A percentile compares a stretch with the other conserved stretches of the same genome.
phyloP scores from a whole-genome alignment of 2,888 invertebrate genomes.

The Nasonovia ribisnigri region DNA sequence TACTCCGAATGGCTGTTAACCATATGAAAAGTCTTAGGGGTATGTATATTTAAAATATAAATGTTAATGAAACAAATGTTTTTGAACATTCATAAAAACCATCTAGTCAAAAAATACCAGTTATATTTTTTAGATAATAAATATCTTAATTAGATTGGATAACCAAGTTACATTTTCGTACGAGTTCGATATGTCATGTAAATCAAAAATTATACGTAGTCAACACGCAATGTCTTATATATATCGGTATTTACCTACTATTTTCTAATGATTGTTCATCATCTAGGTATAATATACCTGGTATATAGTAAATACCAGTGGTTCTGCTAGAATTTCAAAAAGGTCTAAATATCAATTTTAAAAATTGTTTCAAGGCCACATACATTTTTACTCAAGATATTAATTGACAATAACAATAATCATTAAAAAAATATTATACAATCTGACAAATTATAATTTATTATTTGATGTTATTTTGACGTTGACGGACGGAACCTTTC shows the following conservation, averaged over 20 bases:
- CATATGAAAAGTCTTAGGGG: slow-evolving; percentile 99
- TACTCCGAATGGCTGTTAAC: slow-evolving; percentile 98
- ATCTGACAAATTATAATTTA: not conserved
- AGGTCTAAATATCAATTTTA: not conserved
- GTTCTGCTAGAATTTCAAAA: not conserved
- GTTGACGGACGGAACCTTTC: not conserved
- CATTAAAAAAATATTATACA: no score
- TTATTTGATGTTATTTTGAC: not conserved
- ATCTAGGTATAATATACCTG: no score
- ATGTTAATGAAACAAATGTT: not conserved
- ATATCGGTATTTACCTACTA: no score
- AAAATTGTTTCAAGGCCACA: not conserved
- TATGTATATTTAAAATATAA: slow-evolving; percentile 71
- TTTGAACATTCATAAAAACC: not conserved
- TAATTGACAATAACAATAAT: not conserved
- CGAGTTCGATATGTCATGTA: not conserved
- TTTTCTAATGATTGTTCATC: no score
- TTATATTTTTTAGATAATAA: not conserved
- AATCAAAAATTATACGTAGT: not conserved
- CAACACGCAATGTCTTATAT: no score
- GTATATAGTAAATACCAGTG: no score
- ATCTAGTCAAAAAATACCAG: not conserved
- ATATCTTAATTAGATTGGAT: not conserved
- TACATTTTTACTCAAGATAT: not conserved
- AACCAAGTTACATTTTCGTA: not conserved